Percentiles rank a stretch among this genome's conserved stretches.
Conservation (phyloP, 2,113 vertebrate genomes). For the Sinosuthora webbiana region DNA sequence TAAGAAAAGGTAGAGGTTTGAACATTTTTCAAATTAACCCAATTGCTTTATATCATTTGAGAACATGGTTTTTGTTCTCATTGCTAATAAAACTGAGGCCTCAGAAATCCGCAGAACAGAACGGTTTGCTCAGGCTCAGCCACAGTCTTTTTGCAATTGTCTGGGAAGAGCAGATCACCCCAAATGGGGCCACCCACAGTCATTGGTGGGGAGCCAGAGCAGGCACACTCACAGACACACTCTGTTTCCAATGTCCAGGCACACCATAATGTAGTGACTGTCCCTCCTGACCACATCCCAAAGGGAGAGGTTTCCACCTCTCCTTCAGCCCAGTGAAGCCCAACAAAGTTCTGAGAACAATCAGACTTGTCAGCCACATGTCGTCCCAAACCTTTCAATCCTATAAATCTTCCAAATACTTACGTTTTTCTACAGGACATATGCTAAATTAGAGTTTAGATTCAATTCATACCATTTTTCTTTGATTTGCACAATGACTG, state of each 20-base stretch:
- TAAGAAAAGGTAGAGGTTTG: neutral
- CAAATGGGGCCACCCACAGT: accelerated
- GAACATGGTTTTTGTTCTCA: neutral
- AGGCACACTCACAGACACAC: neutral
- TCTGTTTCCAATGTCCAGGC: accelerated
- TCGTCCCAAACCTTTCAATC: accelerated
- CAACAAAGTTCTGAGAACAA: neutral
- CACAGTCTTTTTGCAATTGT: neutral
- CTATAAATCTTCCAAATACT: neutral
- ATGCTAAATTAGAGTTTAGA: neutral
- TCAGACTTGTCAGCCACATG: neutral
- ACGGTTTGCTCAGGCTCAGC: accelerated
- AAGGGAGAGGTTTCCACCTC: neutral
- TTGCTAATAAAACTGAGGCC: neutral
- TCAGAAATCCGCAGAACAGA: neutral
- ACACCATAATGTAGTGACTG: accelerated
- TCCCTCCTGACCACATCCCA: accelerated
- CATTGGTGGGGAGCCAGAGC: accelerated
- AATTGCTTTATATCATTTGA: neutral
- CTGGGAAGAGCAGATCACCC: neutral
- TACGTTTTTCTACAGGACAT: neutral
- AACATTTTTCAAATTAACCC: neutral
- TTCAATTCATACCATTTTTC: neutral
- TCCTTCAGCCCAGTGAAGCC: neutral
- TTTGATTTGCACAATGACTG: neutral